Conservation (phyloP, 2,113 vertebrate genomes). For the Protomyctophum bolini region DNA sequence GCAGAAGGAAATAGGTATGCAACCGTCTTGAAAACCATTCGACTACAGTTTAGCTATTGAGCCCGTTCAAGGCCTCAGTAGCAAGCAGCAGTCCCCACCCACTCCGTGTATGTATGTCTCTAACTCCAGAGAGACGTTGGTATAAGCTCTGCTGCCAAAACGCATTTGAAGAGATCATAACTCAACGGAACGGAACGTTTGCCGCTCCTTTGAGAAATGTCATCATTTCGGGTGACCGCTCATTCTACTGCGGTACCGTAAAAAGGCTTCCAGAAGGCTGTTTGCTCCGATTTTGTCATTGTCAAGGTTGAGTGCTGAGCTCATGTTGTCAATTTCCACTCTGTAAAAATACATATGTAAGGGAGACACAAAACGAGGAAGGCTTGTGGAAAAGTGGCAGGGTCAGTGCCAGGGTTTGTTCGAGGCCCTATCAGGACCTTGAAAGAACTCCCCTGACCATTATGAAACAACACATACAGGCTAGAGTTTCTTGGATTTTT, state of each 20-base stretch:
- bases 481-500: constrained; percentile 42
- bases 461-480: background rate
- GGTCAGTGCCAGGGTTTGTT: constrained; percentile 43
- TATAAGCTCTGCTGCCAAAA: constrained; percentile 2
- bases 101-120: background rate
- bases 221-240: background rate
- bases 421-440: constrained; percentile 32
- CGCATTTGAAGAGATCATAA: constrained; percentile 23
- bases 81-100: too few relatives aligned
- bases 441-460: constrained; percentile 21
- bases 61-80: too few relatives aligned
- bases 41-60: too few relatives aligned
- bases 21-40: too few relatives aligned
- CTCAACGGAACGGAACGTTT: too few relatives aligned
- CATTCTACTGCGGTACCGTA: constrained; percentile 14
- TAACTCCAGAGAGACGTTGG: background rate
- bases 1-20: too few relatives aligned
- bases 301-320: constrained; percentile 34
- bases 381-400: constrained; percentile 20
- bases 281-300: constrained; percentile 33
- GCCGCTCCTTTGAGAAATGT: constrained; percentile 23
- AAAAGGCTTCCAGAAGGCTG: constrained; percentile 10
- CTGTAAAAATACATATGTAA: constrained; percentile 16
- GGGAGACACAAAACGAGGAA: constrained; percentile 8
- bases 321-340: constrained; percentile 30